Evolutionary conservation across 2,888 invertebrate genomes (phyloP).

Genomic region (Aproaerema taeniolella): DNA sequence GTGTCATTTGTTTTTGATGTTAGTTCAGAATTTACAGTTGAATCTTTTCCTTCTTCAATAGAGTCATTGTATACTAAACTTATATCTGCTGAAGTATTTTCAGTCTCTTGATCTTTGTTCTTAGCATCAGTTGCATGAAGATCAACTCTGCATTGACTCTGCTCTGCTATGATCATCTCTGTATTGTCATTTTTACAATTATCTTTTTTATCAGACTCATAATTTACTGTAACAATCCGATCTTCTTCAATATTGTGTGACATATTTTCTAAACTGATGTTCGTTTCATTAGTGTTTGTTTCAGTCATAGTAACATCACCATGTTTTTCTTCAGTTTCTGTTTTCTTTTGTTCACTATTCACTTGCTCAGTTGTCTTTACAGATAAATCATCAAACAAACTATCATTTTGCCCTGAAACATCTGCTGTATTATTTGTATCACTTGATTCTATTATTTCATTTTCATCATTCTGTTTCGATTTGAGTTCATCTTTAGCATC

Average conservation of each 20-base stretch:
- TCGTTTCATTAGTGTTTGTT: too few relatives aligned
- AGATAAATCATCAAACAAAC: constrained; percentile 7
- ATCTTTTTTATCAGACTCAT: too few relatives aligned
- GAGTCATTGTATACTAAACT: constrained; percentile 33
- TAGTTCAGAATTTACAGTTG: not conserved
- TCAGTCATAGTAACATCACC: not conserved
- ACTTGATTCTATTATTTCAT: not conserved
- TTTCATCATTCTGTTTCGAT: not conserved
- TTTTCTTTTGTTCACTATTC: too few relatives aligned
- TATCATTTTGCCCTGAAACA: constrained; percentile 7
- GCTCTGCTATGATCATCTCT: too few relatives aligned
- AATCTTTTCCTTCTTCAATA: constrained; percentile 14
- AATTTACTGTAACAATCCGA: too few relatives aligned
- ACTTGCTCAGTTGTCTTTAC: too few relatives aligned
- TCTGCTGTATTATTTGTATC: constrained; percentile 3
- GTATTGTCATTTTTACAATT: too few relatives aligned
- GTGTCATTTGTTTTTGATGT: constrained; percentile 8
- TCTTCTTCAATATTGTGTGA: too few relatives aligned
- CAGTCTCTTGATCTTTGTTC: not conserved
- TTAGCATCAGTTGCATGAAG: not conserved
- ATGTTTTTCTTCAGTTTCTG: not conserved
- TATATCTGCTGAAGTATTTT: constrained; percentile 12
- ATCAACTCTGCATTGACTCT: too few relatives aligned
- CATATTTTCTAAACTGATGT: too few relatives aligned
- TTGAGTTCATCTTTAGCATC: too few relatives aligned